Evolutionary conservation across 2,797 vertebrate genomes (phyloP), one percentile per base, ranked within the genome.

Genomic region (Echiichthys vipera): DNA sequence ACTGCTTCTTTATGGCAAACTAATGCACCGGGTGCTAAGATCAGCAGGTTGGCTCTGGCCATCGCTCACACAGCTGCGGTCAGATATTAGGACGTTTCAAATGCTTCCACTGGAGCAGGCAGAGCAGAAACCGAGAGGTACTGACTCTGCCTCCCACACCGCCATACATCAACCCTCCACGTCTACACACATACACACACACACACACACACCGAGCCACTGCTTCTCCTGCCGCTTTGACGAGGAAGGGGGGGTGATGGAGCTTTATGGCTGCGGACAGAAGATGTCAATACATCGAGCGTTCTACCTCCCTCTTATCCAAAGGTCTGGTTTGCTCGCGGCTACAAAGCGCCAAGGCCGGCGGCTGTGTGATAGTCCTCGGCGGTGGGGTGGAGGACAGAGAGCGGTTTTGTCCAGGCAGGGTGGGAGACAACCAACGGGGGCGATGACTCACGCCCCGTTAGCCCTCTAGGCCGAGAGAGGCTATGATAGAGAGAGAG

Each of bases 1-100:
- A 88, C 85, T 58, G 84, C 81, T 89, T 89, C 90, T 92, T 92
- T 88, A 91, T 91, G 88, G 89, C 87, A 71, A 91, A 89, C 83
- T 91, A 91, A 92, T 91, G 88, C 88, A 84, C 70, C 80, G 75
- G 39, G 36, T 90, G 90, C 92, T 91, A 84, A 74, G 88, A 91
- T 92, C 90, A 92, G 90, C 91, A 92, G 85, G 81, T 90, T 78
- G 83, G 83, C 80, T 50, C 40, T 4, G 66, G 85, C 83, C 86
- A 91, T 91, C 80, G 74, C 88, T 91, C 89, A 92, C 77, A 2
- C 20, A 55, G 78, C 74, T 51, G 45, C 18, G 67, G 75, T 71
- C 82, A 80, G 75, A 83, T 80, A 75, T 82, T 49, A 81, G 87
- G 81, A 80, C 64, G 45, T 73, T 83, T 83, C 36, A 3, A 82